Conservation (phyloP, 2,113 vertebrate genomes). For the Rhinichthys klamathensis region DNA sequence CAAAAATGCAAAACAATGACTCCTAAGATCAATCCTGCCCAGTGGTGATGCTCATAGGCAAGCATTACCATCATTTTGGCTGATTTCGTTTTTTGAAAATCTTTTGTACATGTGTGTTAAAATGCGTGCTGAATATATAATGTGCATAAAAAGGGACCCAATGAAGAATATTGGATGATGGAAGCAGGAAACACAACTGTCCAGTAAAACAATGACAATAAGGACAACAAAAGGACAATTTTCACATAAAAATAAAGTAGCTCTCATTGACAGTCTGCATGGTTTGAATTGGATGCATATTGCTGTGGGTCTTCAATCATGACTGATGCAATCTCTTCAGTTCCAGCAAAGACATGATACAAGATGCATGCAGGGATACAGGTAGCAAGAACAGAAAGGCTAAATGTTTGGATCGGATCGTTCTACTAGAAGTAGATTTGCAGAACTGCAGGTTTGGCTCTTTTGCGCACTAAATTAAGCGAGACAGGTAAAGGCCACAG, state of each 20-base stretch:
- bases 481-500: constrained; percentile 25
- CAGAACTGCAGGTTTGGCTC: not conserved
- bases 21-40: constrained; percentile 56
- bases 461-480: not conserved
- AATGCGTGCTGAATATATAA: constrained; percentile 40
- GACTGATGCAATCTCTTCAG: constrained; percentile 36
- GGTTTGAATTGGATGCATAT: constrained; percentile 23
- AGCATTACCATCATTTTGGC: constrained; percentile 58
- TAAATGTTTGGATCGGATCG: constrained; percentile 25
- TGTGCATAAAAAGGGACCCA: constrained; percentile 26
- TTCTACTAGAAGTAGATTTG: not conserved
- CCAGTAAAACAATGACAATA: constrained; percentile 30
- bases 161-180: constrained; percentile 22
- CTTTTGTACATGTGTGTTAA: constrained; percentile 15
- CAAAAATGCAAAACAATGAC: constrained; percentile 57
- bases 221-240: not conserved
- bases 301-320: constrained; percentile 48
- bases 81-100: constrained; percentile 46
- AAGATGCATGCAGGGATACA: constrained; percentile 53
- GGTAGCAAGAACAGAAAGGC: constrained; percentile 24
- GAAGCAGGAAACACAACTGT: constrained; percentile 13
- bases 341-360: constrained; percentile 46
- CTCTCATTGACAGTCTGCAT: not conserved
- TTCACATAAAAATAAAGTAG: constrained; percentile 29
- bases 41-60: constrained; percentile 57